Conservation (phyloP, 2,113 vertebrate genomes). For the Oxygymnocypris stewartii region DNA sequence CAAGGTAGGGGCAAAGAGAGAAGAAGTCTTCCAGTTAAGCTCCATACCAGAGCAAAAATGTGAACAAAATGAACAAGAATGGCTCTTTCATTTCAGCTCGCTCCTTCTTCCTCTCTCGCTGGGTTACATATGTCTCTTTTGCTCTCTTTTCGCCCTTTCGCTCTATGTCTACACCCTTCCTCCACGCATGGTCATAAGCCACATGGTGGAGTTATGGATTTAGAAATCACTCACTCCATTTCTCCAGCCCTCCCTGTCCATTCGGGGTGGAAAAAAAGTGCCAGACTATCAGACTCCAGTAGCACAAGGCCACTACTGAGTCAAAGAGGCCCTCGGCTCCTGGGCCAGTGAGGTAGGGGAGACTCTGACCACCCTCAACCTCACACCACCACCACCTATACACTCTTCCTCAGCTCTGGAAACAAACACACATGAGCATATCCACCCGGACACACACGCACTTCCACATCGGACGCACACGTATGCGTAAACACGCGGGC, state of each 20-base stretch:
- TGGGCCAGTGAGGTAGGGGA: slow-evolving; percentile 16
- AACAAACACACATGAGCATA: slow-evolving; percentile 53
- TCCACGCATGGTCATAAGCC: slow-evolving; percentile 62
- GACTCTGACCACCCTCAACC: slow-evolving; percentile 48
- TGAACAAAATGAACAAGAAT: slow-evolving; percentile 26
- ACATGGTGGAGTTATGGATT: slow-evolving; percentile 81
- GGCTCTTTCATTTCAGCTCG: slow-evolving; percentile 25
- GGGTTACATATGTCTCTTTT: slow-evolving; percentile 15
- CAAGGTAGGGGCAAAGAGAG: slow-evolving; percentile 10
- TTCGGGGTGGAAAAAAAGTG: slow-evolving; percentile 54
- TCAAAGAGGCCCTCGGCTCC: slow-evolving; percentile 70
- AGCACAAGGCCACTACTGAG: slow-evolving; percentile 61
- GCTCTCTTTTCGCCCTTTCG: slow-evolving; percentile 3
- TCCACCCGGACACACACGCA: slow-evolving; percentile 39
- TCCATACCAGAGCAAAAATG: slow-evolving; percentile 31
- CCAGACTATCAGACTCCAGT: slow-evolving; percentile 79
- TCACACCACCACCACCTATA: slow-evolving; percentile 29
- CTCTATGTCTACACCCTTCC: background rate
- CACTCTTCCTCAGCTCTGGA: slow-evolving; percentile 16
- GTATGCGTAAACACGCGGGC: slow-evolving; percentile 31
- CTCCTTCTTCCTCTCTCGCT: slow-evolving; percentile 23
- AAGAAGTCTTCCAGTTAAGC: background rate
- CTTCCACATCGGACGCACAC: slow-evolving; percentile 33
- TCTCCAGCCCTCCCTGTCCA: slow-evolving; percentile 54
- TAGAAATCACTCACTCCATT: slow-evolving; percentile 64